Conservation (phyloP, 2,888 invertebrate species). For the Leptopilina drosophilae region DNA sequence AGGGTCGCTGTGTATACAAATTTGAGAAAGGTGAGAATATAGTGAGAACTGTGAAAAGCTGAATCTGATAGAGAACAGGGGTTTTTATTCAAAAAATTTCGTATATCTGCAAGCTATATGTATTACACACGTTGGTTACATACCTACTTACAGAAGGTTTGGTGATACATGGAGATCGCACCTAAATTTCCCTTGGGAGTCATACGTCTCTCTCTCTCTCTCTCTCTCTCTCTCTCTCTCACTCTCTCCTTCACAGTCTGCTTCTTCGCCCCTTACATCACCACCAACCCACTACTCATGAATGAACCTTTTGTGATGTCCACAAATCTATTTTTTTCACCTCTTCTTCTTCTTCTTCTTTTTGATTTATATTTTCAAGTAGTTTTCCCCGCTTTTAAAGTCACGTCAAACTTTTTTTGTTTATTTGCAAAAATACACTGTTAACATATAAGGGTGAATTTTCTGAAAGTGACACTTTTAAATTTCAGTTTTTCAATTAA, state of each 20-base stretch:
- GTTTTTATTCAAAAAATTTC: not conserved
- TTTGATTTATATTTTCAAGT: constrained; percentile 2
- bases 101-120: not conserved
- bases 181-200: constrained; percentile 71
- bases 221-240: constrained; percentile 57
- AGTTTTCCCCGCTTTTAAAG: not conserved
- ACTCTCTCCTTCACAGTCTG: constrained; percentile 56
- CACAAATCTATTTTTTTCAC: constrained; percentile 28
- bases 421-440: too few relatives aligned
- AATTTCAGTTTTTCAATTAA: too few relatives aligned
- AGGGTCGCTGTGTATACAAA: constrained; percentile 18
- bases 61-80: not conserved
- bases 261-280: constrained; percentile 54
- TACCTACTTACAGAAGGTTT: constrained; percentile 66
- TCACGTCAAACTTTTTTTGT: not conserved
- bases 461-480: too few relatives aligned
- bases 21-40: not conserved
- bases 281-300: constrained; percentile 36
- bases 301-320: constrained; percentile 15
- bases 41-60: not conserved
- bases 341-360: constrained; percentile 24
- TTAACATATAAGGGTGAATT: too few relatives aligned
- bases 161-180: constrained; percentile 72
- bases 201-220: constrained; percentile 62
- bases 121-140: constrained; percentile 54